A percentile compares a stretch with the other conserved stretches of the same genome.
Conservation (phyloP, 2,888 invertebrate genomes). For the Liodrosophila aerea region DNA sequence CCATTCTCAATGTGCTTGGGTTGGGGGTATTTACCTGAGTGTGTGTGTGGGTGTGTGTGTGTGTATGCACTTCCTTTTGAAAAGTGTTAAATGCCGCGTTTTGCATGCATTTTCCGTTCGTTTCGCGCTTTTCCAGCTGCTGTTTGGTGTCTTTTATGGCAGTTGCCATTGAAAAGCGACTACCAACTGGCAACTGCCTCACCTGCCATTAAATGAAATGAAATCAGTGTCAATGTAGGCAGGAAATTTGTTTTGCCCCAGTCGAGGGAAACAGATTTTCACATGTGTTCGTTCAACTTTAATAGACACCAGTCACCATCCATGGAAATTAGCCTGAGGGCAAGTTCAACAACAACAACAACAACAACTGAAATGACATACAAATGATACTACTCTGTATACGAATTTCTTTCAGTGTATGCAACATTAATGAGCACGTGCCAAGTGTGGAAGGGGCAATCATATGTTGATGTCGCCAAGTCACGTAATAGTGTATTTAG, state of each 20-base stretch:
- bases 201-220: slow-evolving; percentile 53
- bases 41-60: slow-evolving; percentile 6
- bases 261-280: neutral
- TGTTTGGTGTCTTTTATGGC: slow-evolving; percentile 49
- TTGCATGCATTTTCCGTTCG: slow-evolving; percentile 61
- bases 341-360: slow-evolving; percentile 33
- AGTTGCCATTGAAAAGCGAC: slow-evolving; percentile 61
- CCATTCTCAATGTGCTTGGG: too few relatives aligned
- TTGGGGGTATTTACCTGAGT: slow-evolving; percentile 1
- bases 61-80: slow-evolving; percentile 47
- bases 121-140: slow-evolving; percentile 41
- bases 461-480: slow-evolving; percentile 69
- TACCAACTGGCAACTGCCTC: slow-evolving; percentile 41
- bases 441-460: slow-evolving; percentile 26
- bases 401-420: neutral
- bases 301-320: slow-evolving; percentile 7
- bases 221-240: slow-evolving; percentile 75
- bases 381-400: too few relatives aligned
- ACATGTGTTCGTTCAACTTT: slow-evolving; percentile 3
- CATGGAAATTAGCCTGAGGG: slow-evolving; percentile 41
- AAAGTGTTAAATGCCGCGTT: slow-evolving; percentile 76
- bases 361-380: slow-evolving; percentile 11
- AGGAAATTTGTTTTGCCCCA: slow-evolving; percentile 61
- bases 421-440: slow-evolving; percentile 52
- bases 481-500: slow-evolving; percentile 74